These are phyloP conservation scores for Vandiemenella viatica DNA, from an alignment of 2,888 invertebrate genomes.

Conservation along the genomic window DNA sequence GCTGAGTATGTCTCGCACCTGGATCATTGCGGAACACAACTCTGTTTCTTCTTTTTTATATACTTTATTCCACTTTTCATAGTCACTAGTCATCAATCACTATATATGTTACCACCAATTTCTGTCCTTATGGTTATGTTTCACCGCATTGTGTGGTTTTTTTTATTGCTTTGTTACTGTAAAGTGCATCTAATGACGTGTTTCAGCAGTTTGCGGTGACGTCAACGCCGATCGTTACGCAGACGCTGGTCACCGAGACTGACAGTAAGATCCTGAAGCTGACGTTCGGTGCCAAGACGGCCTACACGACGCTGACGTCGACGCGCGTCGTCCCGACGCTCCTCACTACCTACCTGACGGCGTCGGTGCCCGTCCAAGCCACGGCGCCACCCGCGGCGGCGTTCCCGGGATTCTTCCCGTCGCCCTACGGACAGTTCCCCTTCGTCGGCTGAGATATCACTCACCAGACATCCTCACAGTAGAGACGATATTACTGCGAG, in stretches of 20 bases:
- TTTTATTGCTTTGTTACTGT: too few species aligned
- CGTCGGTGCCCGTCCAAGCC: constrained; percentile 58
- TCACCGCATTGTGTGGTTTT: too few species aligned
- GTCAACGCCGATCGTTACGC: constrained; percentile 65
- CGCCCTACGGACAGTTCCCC: constrained; percentile 58
- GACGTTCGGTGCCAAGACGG: constrained; percentile 81
- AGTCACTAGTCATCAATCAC: too few species aligned
- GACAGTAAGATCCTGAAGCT: constrained; percentile 69
- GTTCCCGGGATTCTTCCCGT: constrained; percentile 63
- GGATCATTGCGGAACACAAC: too few species aligned
- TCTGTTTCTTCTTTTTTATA: too few species aligned
- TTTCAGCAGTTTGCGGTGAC: constrained; percentile 61
- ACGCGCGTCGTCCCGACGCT: constrained; percentile 70
- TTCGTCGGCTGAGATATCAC: constrained; percentile 48
- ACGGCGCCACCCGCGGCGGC: constrained; percentile 31
- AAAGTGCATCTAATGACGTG: too few species aligned
- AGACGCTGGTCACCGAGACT: constrained; percentile 62
- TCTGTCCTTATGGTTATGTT: too few species aligned
- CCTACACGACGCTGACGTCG: constrained; percentile 71
- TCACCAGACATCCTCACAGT: too few species aligned
- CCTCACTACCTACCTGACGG: constrained; percentile 69
- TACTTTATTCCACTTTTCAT: too few species aligned
- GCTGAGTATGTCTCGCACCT: too few species aligned
- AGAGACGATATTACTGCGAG: too few species aligned
- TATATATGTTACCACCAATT: too few species aligned